Conservation (phyloP, 2,888 invertebrate genomes). For the Tetranychus piercei region DNA sequence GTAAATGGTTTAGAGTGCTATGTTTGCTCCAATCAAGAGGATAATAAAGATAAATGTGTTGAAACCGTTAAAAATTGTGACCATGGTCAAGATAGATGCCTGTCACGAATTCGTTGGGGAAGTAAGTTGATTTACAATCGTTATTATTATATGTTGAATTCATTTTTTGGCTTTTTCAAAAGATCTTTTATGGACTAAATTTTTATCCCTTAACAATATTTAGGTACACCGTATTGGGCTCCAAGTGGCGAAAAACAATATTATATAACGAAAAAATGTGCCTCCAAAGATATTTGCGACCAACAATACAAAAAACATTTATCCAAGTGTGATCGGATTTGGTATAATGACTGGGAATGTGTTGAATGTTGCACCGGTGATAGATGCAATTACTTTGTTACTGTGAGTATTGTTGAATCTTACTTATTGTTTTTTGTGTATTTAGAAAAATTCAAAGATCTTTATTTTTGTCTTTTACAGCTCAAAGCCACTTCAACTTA, state of each 20-base stretch:
- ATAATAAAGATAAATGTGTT: conserved; percentile 74
- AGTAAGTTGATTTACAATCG: conserved; percentile 39
- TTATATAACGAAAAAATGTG: conserved; percentile 76
- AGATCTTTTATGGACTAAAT: background rate
- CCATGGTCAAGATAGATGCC: conserved; percentile 62
- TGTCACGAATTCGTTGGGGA: conserved; percentile 80
- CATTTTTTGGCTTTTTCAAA: background rate
- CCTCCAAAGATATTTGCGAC: conserved; percentile 58
- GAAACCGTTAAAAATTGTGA: conserved; percentile 79
- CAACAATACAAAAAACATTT: conserved; percentile 48
- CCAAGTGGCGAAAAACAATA: conserved; percentile 78
- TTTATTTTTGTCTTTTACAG: background rate
- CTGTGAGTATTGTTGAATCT: conserved; percentile 32
- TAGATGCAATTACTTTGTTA: conserved; percentile 79
- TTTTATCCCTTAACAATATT: background rate
- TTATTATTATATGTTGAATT: background rate
- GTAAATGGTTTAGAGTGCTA: conserved; percentile 58
- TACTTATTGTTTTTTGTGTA: background rate
- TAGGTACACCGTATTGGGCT: conserved; percentile 77
- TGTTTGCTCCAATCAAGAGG: conserved; percentile 77
- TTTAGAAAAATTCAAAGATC: background rate
- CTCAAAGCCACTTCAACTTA: background rate
- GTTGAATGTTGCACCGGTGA: conserved; percentile 89
- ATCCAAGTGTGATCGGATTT: conserved; percentile 65
- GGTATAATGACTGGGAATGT: conserved; percentile 90